A percentile compares a stretch with the other conserved stretches of the same genome.
Evolutionary conservation across 1,140 invertebrate genomes (phyloP).

Genomic region (Drosophila teissieri): DNA sequence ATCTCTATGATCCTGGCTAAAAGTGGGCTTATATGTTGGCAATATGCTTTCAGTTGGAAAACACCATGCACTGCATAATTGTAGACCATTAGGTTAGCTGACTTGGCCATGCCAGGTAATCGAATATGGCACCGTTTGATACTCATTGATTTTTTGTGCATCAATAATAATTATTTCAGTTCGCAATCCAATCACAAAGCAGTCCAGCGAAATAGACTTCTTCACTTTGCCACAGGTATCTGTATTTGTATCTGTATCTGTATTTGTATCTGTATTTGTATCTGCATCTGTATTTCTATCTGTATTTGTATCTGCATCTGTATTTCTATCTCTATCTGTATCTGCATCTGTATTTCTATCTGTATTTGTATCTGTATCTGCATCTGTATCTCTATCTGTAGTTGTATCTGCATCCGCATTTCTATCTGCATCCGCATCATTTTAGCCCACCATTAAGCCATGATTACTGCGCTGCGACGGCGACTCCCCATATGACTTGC

Average conservation of each 20-base stretch:
- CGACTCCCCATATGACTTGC: not conserved
- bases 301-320: not conserved
- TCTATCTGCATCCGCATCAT: not conserved
- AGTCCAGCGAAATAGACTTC: not conserved
- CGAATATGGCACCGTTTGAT: too few species aligned
- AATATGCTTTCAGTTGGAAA: too few species aligned
- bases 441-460: slow-evolving; percentile 5
- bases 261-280: not conserved
- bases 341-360: not conserved
- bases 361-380: not conserved
- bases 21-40: too few species aligned
- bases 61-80: too few species aligned
- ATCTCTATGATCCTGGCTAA: too few species aligned
- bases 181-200: not conserved
- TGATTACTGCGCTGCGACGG: slow-evolving; percentile 16
- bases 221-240: not conserved
- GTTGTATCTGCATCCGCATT: too few species aligned
- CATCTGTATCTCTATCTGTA: not conserved
- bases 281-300: not conserved
- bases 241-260: not conserved
- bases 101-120: too few species aligned
- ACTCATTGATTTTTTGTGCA: not conserved
- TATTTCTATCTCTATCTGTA: not conserved
- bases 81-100: too few species aligned
- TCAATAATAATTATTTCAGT: not conserved